Percentiles rank a stretch among this genome's conserved stretches.
phyloP scores from a whole-genome alignment of 2,888 invertebrate species.

The Cataglyphis albicans region DNA sequence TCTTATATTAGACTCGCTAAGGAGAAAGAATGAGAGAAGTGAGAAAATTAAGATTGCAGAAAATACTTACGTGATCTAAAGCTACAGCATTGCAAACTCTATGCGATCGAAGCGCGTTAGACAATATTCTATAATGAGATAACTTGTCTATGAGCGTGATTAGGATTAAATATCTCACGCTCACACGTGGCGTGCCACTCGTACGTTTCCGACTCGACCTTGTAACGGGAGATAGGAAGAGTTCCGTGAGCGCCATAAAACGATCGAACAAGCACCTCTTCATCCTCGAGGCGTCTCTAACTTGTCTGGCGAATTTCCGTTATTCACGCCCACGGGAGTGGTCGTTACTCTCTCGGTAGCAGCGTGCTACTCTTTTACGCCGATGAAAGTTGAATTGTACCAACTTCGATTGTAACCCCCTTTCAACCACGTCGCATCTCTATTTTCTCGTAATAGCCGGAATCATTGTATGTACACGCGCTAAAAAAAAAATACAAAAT shows the following conservation, averaged over 20 bases:
- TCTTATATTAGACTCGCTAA: not conserved
- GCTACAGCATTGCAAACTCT: not conserved
- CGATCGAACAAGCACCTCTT: conserved; percentile 51
- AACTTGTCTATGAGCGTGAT: not conserved
- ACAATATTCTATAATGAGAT: conserved; percentile 2
- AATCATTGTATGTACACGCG: not conserved
- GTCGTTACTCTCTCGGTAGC: conserved; percentile 44
- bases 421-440: conserved; percentile 27
- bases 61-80: not conserved
- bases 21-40: not conserved
- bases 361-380: conserved; percentile 51
- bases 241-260: conserved; percentile 32
- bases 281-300: conserved; percentile 51
- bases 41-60: not conserved
- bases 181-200: conserved; percentile 34
- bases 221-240: conserved; percentile 46
- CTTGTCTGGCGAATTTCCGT: conserved; percentile 54
- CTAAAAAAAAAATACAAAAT: not conserved
- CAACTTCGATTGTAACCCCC: conserved; percentile 51
- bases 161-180: conserved; percentile 36
- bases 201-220: conserved; percentile 40
- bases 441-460: conserved; percentile 31
- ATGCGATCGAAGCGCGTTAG: not conserved
- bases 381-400: conserved; percentile 53
- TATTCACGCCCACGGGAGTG: conserved; percentile 55